Evolutionary conservation across 2,888 invertebrate genomes (phyloP).

Genomic region (Tineola bisselliella): DNA sequence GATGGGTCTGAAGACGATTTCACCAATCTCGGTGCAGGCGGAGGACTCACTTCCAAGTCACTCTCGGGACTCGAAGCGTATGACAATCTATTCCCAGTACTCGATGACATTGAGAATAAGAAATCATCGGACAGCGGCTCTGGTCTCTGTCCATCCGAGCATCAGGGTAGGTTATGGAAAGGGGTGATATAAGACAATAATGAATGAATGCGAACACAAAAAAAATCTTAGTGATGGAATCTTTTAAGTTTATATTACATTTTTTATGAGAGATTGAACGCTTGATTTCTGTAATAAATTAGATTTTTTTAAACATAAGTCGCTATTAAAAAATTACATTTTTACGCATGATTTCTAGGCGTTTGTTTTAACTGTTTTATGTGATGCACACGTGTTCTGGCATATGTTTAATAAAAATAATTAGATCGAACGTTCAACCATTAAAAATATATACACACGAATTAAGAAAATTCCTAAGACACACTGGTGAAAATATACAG

Average conservation of each 20-base stretch:
- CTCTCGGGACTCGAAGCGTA: constrained; percentile 97
- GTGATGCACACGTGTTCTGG: too few relatives aligned
- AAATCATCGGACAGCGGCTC: constrained; percentile 98
- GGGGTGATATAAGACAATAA: constrained; percentile 62
- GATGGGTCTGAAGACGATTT: constrained; percentile 95
- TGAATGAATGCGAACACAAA: constrained; percentile 51
- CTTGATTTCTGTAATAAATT: neutral
- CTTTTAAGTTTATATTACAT: too few relatives aligned
- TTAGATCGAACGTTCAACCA: too few relatives aligned
- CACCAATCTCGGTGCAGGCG: constrained; percentile 79
- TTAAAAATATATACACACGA: too few relatives aligned
- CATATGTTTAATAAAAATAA: too few relatives aligned
- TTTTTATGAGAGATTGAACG: neutral
- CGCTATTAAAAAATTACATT: too few relatives aligned
- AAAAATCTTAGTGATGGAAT: neutral
- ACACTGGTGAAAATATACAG: too few relatives aligned
- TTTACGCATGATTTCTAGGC: too few relatives aligned
- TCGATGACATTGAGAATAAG: constrained; percentile 96
- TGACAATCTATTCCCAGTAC: constrained; percentile 81
- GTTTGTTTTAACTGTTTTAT: too few relatives aligned
- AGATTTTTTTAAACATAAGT: constrained; percentile 69
- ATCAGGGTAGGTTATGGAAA: constrained; percentile 56
- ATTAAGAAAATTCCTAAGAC: too few relatives aligned
- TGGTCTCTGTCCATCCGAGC: constrained; percentile 78
- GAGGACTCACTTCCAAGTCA: constrained; percentile 82